Evolutionary conservation across 2,888 invertebrate species (phyloP), one percentile per base, ranked within the genome.

Genomic region (Sipha maydis): DNA sequence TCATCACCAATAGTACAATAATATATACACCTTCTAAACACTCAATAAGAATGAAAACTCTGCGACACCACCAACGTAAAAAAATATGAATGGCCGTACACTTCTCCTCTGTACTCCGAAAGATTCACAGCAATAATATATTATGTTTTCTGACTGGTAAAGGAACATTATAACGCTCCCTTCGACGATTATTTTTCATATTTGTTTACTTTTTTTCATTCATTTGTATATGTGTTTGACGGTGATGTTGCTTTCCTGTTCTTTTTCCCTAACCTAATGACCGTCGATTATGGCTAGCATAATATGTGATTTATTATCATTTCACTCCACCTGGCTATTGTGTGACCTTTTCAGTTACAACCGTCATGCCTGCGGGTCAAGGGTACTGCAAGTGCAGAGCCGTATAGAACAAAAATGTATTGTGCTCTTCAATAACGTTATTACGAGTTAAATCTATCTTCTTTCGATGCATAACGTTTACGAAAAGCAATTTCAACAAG

Each of bases 91-190:
- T 75, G 61, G 34, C 34, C 61, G 61, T 56, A 21, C 1, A 83
- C 54, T n/a, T 76, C 75, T 69, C n/a, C 28, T 41, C 9, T 76
- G 19, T 28, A 31, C 71, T 3, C 71, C 14, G 31, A 8, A 14
- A 79, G 56, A 79, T 88, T 88, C 54, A 80, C 61, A 61, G 75
- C 19, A 73, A 88, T 86, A 86, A 86, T 86, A 80, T 80, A 86
- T 80, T n/a, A 84, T 38, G 38, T 28, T 69, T 80, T 80, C 34
- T 34, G 54, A 67, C 69, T 48, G 69, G 41, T 28, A 41, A 80
- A 67, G 69, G 25, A 54, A 34, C 83, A 83, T 73, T 83, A 83
- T 67, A 41, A 69, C 31, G 77, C 69, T 78, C 77, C 67, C 85
- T 77, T 78, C 69, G 28, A 67, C n/a, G 0, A 76, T 61, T 34